These are phyloP conservation scores for Salvelinus sp. DNA, from an alignment of 2,113 vertebrate genomes.

Conservation along the genomic window DNA sequence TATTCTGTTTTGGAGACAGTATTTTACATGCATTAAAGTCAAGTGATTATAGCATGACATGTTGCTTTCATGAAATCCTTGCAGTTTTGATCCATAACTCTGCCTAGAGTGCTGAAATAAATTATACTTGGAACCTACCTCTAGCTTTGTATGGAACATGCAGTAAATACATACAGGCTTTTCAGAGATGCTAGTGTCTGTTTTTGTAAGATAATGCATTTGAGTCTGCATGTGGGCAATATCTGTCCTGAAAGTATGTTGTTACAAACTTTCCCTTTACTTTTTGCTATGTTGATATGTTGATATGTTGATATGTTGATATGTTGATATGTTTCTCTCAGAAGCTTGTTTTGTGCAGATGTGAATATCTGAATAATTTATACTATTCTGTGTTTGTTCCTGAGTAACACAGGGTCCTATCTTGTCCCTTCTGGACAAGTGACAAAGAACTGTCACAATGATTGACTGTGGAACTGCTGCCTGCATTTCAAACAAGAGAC, in stretches of 20 bases:
- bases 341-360: not conserved
- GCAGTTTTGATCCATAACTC: too few relatives aligned
- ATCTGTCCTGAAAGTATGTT: not conserved
- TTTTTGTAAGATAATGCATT: not conserved
- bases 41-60: too few relatives aligned
- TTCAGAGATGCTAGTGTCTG: not conserved
- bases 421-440: conserved; percentile 46
- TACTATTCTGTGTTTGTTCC: conserved; percentile 18
- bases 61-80: too few relatives aligned
- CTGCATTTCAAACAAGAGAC: conserved; percentile 54
- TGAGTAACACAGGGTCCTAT: conserved; percentile 44
- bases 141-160: too few relatives aligned
- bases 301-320: too few relatives aligned
- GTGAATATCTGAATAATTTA: too few relatives aligned
- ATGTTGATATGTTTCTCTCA: not conserved
- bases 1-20: too few relatives aligned
- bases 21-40: too few relatives aligned
- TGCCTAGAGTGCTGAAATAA: too few relatives aligned
- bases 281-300: not conserved
- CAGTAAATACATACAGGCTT: too few relatives aligned
- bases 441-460: conserved; percentile 64
- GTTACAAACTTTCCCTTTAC: not conserved
- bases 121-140: too few relatives aligned
- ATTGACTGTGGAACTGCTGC: conserved; percentile 64
- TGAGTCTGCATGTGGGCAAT: not conserved